Percentiles rank a stretch among this genome's conserved stretches.
These are phyloP conservation scores for Stomatorhinus ivindoensis DNA, from an alignment of 2,113 vertebrate genomes.

Conservation along the genomic window DNA sequence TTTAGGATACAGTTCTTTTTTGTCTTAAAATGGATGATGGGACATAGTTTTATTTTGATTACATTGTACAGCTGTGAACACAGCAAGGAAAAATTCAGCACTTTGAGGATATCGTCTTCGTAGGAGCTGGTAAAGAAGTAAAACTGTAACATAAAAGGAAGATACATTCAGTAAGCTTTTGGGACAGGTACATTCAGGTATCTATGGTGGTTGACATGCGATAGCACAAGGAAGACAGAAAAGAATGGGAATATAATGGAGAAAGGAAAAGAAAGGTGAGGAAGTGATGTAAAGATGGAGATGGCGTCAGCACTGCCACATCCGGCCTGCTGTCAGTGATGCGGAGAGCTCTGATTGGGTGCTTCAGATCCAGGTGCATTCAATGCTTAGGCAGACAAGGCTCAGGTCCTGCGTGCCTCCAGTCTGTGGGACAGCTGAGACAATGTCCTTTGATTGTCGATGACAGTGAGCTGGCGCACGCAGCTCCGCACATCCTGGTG, in stretches of 20 bases:
- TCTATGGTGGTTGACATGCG: not conserved
- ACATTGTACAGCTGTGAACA: not conserved
- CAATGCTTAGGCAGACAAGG: constrained; percentile 50
- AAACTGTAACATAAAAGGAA: not conserved
- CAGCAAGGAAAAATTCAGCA: not conserved
- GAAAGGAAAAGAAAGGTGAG: not conserved
- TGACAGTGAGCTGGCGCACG: constrained; percentile 87
- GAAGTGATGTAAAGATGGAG: not conserved
- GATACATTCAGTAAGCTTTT: not conserved
- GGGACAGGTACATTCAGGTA: not conserved
- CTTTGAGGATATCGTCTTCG: not conserved
- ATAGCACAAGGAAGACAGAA: not conserved
- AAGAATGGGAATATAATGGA: not conserved
- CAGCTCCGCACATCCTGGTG: constrained; percentile 87
- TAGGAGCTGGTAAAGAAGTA: not conserved
- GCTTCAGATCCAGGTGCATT: constrained; percentile 18
- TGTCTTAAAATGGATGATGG: not conserved
- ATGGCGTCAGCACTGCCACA: not conserved
- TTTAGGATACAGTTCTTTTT: not conserved
- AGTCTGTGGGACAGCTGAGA: constrained; percentile 91
- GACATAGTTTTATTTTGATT: not conserved
- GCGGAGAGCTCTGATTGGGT: constrained; percentile 20
- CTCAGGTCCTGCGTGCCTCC: constrained; percentile 85
- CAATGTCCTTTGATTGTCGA: constrained; percentile 97
- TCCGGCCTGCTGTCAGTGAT: not conserved